Conservation (phyloP, 1,140 invertebrate genomes). For the Anthonomus grandis region DNA sequence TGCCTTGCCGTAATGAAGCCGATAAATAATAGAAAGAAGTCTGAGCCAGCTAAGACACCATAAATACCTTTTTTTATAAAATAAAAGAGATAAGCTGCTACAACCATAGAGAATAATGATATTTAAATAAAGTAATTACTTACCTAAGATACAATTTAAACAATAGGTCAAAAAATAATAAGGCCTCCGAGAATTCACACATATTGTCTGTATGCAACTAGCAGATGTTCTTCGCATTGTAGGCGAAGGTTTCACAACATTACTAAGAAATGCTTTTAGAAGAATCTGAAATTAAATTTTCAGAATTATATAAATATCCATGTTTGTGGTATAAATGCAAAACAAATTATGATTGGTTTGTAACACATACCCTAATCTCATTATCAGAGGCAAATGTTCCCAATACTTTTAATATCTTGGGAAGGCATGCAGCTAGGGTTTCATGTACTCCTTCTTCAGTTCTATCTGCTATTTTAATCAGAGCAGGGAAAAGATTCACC, state of each 20-base stretch:
- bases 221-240: slow-evolving; percentile 42
- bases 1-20: too few relatives aligned
- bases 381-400: slow-evolving; percentile 71
- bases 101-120: not conserved
- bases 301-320: slow-evolving; percentile 8
- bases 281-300: slow-evolving; percentile 33
- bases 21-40: too few relatives aligned
- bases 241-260: slow-evolving; percentile 41
- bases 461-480: slow-evolving; percentile 63
- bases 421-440: slow-evolving; percentile 63
- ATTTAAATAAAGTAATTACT: slow-evolving; percentile 9
- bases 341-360: too few relatives aligned
- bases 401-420: slow-evolving; percentile 66
- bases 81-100: too few relatives aligned
- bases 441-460: slow-evolving; percentile 73
- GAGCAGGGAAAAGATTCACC: slow-evolving; percentile 67
- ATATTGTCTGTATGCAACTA: slow-evolving; percentile 41
- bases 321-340: slow-evolving; percentile 4
- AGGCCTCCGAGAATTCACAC: slow-evolving; percentile 42
- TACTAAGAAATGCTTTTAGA: slow-evolving; percentile 43
- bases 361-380: slow-evolving; percentile 70
- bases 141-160: slow-evolving; percentile 44
- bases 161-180: slow-evolving; percentile 41
- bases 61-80: too few relatives aligned
- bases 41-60: too few relatives aligned